phyloP scores from a whole-genome alignment of 92 coral and sea anemone species.

The Muricea muricata region DNA sequence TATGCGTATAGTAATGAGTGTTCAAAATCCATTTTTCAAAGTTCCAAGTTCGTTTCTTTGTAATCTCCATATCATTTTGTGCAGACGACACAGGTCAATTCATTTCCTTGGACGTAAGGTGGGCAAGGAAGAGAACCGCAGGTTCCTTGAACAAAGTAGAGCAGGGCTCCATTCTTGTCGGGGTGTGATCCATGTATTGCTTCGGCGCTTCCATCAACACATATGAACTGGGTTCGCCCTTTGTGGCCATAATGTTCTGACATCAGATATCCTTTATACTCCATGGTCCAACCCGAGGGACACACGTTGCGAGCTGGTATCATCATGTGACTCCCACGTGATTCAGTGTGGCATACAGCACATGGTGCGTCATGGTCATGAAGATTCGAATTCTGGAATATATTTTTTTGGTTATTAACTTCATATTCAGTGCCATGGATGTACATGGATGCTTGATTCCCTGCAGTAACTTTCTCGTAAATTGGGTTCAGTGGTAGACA shows the following conservation, averaged over 20 bases:
- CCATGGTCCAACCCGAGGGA: constrained; percentile 72
- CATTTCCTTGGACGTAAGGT: constrained; percentile 68
- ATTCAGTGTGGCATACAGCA: constrained; percentile 63
- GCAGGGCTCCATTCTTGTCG: constrained; percentile 62
- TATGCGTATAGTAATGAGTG: too few species aligned
- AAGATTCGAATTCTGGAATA: constrained; percentile 26
- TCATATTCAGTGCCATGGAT: constrained; percentile 74
- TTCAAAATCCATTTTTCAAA: background rate
- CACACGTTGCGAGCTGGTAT: constrained; percentile 73
- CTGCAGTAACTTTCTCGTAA: constrained; percentile 45
- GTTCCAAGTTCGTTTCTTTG: background rate
- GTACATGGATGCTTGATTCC: constrained; percentile 38
- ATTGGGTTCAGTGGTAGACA: constrained; percentile 67
- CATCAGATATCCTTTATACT: constrained; percentile 81
- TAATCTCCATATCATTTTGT: constrained; percentile 57
- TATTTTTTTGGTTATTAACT: constrained; percentile 39
- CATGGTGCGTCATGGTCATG: constrained; percentile 70
- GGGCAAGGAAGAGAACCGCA: constrained; percentile 69
- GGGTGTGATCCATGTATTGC: constrained; percentile 30
- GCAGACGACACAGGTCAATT: constrained; percentile 87
- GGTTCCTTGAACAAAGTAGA: constrained; percentile 61
- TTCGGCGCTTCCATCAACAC: constrained; percentile 69
- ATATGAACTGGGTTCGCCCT: constrained; percentile 52
- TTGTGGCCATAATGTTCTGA: constrained; percentile 49
- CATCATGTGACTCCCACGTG: constrained; percentile 74